Conservation (phyloP, 2,888 invertebrate species). For the Volucella zonaria region DNA sequence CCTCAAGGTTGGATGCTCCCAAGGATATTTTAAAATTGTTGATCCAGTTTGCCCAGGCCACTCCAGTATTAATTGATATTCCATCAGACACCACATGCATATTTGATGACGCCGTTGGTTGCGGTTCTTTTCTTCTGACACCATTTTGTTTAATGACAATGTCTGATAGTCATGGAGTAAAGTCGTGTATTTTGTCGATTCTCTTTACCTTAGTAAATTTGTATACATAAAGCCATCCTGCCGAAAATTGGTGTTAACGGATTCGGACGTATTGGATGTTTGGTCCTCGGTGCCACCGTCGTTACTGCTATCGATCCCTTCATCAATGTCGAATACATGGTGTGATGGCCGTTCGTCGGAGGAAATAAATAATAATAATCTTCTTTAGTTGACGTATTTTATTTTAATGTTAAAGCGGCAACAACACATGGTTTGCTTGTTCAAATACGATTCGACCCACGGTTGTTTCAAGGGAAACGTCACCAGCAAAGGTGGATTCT, state of each 20-base stretch:
- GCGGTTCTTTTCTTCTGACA: too few relatives aligned
- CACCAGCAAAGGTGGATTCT: constrained; percentile 88
- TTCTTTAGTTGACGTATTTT: too few relatives aligned
- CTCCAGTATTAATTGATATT: too few relatives aligned
- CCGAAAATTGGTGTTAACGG: constrained; percentile 97
- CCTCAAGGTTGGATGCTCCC: too few relatives aligned
- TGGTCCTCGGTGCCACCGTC: constrained; percentile 87
- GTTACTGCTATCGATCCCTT: constrained; percentile 99
- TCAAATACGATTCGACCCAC: constrained; percentile 99
- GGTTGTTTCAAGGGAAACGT: constrained; percentile 97
- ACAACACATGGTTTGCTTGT: constrained; percentile 99
- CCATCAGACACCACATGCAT: too few relatives aligned
- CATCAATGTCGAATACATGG: constrained; percentile 98
- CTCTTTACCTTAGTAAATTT: constrained; percentile 53
- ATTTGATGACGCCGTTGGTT: too few relatives aligned
- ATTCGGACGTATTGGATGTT: constrained; percentile 98
- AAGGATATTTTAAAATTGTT: too few relatives aligned
- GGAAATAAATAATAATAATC: too few relatives aligned
- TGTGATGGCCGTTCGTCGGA: too few relatives aligned
- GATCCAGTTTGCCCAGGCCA: too few relatives aligned
- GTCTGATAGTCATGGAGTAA: constrained; percentile 66
- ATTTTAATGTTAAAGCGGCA: too few relatives aligned
- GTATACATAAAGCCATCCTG: constrained; percentile 83
- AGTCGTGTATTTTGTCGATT: constrained; percentile 68
- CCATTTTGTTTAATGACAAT: too few relatives aligned